phyloP scores from a whole-genome alignment of 2,888 invertebrate species.

The Eustalomyia histrio region DNA sequence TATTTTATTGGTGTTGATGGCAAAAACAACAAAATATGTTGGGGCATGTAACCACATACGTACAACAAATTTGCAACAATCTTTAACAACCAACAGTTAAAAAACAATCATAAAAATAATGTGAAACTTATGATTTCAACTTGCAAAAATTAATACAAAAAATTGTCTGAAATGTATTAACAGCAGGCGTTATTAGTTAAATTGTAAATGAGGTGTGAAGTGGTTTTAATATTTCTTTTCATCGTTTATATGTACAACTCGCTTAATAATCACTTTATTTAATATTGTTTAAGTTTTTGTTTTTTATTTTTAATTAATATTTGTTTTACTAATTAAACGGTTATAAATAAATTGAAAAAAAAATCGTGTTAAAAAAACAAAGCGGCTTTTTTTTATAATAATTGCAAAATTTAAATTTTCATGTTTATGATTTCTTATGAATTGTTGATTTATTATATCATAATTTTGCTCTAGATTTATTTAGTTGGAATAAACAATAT shows the following conservation, averaged over 20 bases:
- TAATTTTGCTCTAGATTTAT: slow-evolving; percentile 7
- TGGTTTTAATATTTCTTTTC: slow-evolving; percentile 45
- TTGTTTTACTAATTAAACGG: slow-evolving; percentile 50
- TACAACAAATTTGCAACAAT: slow-evolving; percentile 57
- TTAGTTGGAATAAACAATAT: background rate
- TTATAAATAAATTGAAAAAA: slow-evolving; percentile 38
- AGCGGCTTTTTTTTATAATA: slow-evolving; percentile 11
- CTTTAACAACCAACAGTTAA: slow-evolving; percentile 8
- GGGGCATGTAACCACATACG: slow-evolving; percentile 10
- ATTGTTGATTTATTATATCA: slow-evolving; percentile 4
- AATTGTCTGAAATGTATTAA: slow-evolving; percentile 21
- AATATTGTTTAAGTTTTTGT: background rate
- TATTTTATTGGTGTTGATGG: slow-evolving; percentile 59
- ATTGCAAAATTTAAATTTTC: background rate
- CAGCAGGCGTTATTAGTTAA: slow-evolving; percentile 63
- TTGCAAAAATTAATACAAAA: background rate
- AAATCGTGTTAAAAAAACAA: slow-evolving; percentile 22
- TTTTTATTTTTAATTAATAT: slow-evolving; percentile 26
- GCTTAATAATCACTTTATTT: background rate
- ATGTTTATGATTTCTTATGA: slow-evolving; percentile 4
- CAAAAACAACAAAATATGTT: slow-evolving; percentile 15
- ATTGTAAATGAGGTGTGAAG: slow-evolving; percentile 63
- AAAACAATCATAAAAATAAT: slow-evolving; percentile 25
- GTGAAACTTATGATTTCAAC: slow-evolving; percentile 21
- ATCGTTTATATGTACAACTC: background rate